phyloP scores from a whole-genome alignment of 2,888 invertebrate species.

The Apodemia zela region DNA sequence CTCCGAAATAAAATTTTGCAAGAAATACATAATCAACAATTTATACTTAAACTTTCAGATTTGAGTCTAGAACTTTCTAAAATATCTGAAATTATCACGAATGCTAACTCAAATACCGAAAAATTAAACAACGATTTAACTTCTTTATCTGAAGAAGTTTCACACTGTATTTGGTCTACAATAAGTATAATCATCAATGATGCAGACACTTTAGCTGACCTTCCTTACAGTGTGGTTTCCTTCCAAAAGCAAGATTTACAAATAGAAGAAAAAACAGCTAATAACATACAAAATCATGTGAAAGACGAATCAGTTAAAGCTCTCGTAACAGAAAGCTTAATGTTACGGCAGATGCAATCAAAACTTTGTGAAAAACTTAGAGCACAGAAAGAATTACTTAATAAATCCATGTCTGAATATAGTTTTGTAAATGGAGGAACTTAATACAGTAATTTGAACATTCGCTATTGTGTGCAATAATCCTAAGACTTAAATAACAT shows the following conservation, averaged over 20 bases:
- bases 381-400: conserved; percentile 53
- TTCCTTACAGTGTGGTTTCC: conserved; percentile 71
- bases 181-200: conserved; percentile 59
- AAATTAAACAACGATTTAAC: conserved; percentile 51
- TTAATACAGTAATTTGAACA: neutral
- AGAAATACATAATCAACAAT: conserved; percentile 63
- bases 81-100: conserved; percentile 60
- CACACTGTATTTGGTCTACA: conserved; percentile 63
- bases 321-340: conserved; percentile 67
- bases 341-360: conserved; percentile 54
- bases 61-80: conserved; percentile 65
- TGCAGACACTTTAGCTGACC: conserved; percentile 52
- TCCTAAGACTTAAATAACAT: neutral
- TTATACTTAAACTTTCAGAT: conserved; percentile 65
- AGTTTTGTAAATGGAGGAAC: conserved; percentile 47
- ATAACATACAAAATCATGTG: conserved; percentile 45
- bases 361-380: conserved; percentile 55
- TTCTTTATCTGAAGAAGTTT: conserved; percentile 53
- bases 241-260: conserved; percentile 70
- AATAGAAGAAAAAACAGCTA: conserved; percentile 64
- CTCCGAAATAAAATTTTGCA: conserved; percentile 70
- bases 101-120: conserved; percentile 57
- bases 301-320: conserved; percentile 57
- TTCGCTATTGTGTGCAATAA: neutral
- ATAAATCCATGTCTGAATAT: conserved; percentile 55